Conservation (phyloP, 2,113 vertebrate species). For the Lepidothrix coronata region DNA sequence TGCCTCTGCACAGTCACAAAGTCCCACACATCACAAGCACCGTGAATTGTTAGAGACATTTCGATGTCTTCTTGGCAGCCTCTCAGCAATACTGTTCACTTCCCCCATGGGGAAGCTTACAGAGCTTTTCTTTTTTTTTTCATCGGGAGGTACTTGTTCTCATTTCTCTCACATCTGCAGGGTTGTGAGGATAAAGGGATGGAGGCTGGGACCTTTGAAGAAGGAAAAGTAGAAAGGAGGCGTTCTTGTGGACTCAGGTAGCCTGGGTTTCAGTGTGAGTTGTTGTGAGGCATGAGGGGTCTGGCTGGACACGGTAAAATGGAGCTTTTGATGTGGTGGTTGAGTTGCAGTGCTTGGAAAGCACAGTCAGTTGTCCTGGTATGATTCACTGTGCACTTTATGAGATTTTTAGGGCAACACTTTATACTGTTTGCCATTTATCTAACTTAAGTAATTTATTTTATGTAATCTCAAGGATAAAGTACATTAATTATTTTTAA, state of each 20-base stretch:
- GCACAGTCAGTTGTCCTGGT: background rate
- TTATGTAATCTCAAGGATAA: background rate
- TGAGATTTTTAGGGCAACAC: background rate
- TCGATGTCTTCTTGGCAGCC: background rate
- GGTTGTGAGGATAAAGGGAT: background rate
- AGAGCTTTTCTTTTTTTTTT: background rate
- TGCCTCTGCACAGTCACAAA: background rate
- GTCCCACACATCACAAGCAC: background rate
- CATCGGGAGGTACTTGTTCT: background rate
- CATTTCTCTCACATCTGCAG: accelerated
- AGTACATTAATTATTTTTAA: background rate
- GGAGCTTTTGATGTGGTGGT: background rate
- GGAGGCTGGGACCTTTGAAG: background rate
- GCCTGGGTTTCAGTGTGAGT: background rate
- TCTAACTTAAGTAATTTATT: background rate
- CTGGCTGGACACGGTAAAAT: background rate
- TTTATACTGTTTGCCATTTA: background rate
- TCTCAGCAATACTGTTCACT: background rate
- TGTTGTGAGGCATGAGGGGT: background rate
- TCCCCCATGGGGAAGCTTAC: background rate
- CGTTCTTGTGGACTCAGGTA: background rate
- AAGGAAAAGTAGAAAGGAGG: background rate
- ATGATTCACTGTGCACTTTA: background rate
- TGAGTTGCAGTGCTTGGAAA: background rate
- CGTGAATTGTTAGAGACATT: background rate